These are phyloP conservation scores for Pachypeltis micranthus DNA, from an alignment of 1,140 invertebrate species.

Conservation along the genomic window DNA sequence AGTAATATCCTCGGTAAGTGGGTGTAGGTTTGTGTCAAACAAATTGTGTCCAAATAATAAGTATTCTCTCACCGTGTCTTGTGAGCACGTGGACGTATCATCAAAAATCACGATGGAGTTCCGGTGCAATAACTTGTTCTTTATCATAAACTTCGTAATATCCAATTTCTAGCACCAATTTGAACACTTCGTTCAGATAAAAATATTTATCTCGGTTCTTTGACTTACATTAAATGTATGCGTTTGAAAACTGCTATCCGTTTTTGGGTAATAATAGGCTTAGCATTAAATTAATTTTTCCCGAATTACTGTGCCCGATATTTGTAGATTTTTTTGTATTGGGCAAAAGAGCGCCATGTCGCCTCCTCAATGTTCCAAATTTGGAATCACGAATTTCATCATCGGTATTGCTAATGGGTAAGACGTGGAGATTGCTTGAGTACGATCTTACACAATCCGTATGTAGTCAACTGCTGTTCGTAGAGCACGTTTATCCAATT, in stretches of 20 bases:
- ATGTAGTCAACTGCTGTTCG: too few relatives aligned
- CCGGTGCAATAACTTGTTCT: conserved; percentile 28
- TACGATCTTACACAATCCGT: too few relatives aligned
- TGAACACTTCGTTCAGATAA: conserved; percentile 25
- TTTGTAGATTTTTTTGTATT: conserved; percentile 28
- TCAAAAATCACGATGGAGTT: conserved; percentile 32
- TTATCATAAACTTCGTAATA: conserved; percentile 25
- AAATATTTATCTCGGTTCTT: conserved; percentile 30
- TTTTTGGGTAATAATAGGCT: conserved; percentile 30
- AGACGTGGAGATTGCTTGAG: too few relatives aligned
- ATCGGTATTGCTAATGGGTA: too few relatives aligned
- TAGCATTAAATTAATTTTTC: conserved; percentile 32
- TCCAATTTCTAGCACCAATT: conserved; percentile 22
- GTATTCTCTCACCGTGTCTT: conserved; percentile 31
- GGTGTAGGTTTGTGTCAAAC: conserved; percentile 32
- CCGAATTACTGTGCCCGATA: conserved; percentile 30
- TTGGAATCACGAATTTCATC: too few relatives aligned
- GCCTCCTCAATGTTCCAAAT: too few relatives aligned
- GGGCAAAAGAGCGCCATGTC: conserved; percentile 28
- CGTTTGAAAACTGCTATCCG: conserved; percentile 32
- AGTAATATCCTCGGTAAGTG: conserved; percentile 34
- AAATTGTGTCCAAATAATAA: conserved; percentile 33
- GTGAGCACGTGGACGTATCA: conserved; percentile 33
- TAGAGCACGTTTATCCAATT: too few relatives aligned
- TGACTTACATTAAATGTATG: conserved; percentile 31